Percentiles rank a stretch among this genome's conserved stretches.
Evolutionary conservation across 2,888 invertebrate species (phyloP).

Genomic region (Drosophila meridiana): DNA sequence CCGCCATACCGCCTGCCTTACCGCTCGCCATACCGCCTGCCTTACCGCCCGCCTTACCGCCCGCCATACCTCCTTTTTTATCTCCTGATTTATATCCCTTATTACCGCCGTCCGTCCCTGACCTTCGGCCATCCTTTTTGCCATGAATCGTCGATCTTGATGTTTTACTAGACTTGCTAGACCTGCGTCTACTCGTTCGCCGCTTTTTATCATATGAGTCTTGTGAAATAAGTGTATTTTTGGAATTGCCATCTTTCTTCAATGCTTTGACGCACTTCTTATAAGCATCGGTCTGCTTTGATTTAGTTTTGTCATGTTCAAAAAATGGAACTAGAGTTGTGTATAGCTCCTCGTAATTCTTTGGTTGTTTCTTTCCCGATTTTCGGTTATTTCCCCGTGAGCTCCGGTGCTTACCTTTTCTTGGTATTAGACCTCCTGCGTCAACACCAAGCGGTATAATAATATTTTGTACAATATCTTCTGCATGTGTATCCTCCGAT

Average conservation of each 20-base stretch:
- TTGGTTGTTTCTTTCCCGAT: neutral
- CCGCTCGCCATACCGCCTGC: too few relatives aligned
- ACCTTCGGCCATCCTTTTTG: neutral
- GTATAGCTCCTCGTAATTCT: neutral
- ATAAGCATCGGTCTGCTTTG: neutral
- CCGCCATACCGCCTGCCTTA: too few relatives aligned
- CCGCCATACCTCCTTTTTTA: neutral
- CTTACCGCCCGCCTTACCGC: neutral
- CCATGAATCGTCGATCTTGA: neutral
- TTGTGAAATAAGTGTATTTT: neutral
- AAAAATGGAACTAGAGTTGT: neutral
- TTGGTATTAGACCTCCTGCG: neutral
- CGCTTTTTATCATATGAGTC: neutral
- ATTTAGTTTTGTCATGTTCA: neutral
- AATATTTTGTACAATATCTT: neutral
- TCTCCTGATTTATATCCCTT: neutral
- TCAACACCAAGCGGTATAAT: neutral
- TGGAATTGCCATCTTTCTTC: neutral
- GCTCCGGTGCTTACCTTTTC: neutral
- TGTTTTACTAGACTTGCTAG: neutral
- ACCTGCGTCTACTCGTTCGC: neutral
- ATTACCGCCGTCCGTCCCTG: neutral
- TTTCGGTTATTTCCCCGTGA: neutral
- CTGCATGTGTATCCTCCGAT: neutral
- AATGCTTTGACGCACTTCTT: neutral